Evolutionary conservation across 2,797 vertebrate species (phyloP).

Genomic region (Oreochromis grahami): DNA sequence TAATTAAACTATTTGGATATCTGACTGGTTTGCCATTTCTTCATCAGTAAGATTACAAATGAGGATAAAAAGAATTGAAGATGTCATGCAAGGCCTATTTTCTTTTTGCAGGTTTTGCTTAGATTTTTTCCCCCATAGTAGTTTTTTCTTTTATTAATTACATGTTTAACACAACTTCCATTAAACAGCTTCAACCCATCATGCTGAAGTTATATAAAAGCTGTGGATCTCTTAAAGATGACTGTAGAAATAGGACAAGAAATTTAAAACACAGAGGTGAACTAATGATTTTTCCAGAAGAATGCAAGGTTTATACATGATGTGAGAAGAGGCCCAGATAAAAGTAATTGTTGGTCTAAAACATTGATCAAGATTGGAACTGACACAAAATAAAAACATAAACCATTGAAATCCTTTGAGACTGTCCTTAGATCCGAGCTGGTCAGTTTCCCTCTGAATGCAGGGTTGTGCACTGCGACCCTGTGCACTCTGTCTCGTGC

Average conservation of each 20-base stretch:
- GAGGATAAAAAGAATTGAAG: background rate
- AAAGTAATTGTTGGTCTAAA: background rate
- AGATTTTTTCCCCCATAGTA: background rate
- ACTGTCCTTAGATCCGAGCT: fast-evolving
- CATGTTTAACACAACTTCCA: fast-evolving
- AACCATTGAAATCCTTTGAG: background rate
- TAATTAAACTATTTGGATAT: background rate
- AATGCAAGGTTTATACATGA: fast-evolving
- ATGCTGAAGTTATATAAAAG: background rate
- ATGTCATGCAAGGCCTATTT: no score
- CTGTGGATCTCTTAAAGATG: background rate
- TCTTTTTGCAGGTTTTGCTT: background rate
- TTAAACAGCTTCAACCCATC: background rate
- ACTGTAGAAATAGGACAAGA: background rate
- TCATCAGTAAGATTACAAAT: background rate
- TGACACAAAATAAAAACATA: background rate
- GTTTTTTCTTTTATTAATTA: background rate
- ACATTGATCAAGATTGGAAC: background rate
- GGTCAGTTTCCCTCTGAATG: background rate
- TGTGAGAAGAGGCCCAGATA: background rate
- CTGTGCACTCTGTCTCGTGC: background rate
- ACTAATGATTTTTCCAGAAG: background rate
- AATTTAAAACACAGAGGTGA: fast-evolving
- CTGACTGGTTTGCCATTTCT: background rate
- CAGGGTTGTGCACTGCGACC: background rate